phyloP scores from a whole-genome alignment of 2,113 vertebrate species.

The Emydura subglobosa region DNA sequence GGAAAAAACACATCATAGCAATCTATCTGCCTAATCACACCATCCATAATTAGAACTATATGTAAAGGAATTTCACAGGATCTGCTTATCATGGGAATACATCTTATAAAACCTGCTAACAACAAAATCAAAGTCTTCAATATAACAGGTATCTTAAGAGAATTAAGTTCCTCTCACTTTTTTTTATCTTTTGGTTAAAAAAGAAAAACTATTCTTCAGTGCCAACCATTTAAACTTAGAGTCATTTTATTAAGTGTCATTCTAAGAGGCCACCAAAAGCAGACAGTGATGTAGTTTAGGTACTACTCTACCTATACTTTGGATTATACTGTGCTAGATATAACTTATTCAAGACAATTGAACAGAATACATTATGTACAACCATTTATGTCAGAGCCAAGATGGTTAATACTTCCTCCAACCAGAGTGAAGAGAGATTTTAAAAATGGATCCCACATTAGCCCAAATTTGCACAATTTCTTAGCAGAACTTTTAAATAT shows the following conservation, averaged over 20 bases:
- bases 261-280: neutral
- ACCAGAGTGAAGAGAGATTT: fast-evolving
- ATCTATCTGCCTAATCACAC: neutral
- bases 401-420: neutral
- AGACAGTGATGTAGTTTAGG: neutral
- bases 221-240: neutral
- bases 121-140: neutral
- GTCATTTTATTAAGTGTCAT: constrained; percentile 14
- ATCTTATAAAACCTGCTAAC: neutral
- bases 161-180: neutral
- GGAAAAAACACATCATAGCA: neutral
- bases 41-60: neutral
- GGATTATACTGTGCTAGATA: neutral
- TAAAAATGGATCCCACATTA: neutral
- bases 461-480: neutral
- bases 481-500: neutral
- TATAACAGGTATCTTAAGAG: neutral
- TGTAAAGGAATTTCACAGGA: neutral
- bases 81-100: neutral
- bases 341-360: neutral
- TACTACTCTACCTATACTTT: neutral
- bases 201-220: neutral
- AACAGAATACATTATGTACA: neutral
- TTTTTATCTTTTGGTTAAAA: neutral
- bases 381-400: neutral